Percentiles rank a stretch among this genome's conserved stretches.
Evolutionary conservation across 1,140 invertebrate species (phyloP).

Genomic region (Ceratosolen fusciceps): DNA sequence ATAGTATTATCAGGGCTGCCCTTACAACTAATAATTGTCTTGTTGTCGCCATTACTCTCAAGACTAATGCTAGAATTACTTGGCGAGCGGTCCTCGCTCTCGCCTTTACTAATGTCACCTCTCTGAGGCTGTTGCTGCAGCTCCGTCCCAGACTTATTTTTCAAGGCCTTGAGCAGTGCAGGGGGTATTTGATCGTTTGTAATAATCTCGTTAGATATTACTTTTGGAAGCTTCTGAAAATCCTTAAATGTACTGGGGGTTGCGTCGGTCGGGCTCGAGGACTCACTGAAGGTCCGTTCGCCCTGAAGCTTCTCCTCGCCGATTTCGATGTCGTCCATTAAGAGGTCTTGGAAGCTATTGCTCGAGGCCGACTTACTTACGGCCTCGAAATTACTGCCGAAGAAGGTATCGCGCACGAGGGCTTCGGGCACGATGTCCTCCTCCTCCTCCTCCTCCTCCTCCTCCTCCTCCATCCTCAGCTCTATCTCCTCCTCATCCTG

Average conservation of each 20-base stretch:
- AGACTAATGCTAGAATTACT: constrained; percentile 7
- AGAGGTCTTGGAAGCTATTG: constrained; percentile 51
- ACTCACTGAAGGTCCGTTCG: not conserved
- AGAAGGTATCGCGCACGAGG: constrained; percentile 48
- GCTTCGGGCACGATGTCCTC: constrained; percentile 59
- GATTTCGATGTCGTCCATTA: constrained; percentile 54
- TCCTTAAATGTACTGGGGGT: constrained; percentile 22
- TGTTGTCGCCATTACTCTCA: not conserved
- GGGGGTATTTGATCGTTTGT: constrained; percentile 59
- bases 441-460: constrained; percentile 48
- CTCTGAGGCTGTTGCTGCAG: constrained; percentile 1
- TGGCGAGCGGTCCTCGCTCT: not conserved
- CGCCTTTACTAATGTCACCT: not conserved
- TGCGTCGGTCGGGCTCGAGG: not conserved
- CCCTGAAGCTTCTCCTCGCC: constrained; percentile 41
- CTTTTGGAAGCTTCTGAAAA: constrained; percentile 53
- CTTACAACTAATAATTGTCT: not conserved
- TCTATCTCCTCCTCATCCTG: constrained; percentile 47
- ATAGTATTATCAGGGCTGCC: not conserved
- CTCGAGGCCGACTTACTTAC: constrained; percentile 41
- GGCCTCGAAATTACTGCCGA: constrained; percentile 1
- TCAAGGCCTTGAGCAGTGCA: constrained; percentile 54
- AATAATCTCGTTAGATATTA: constrained; percentile 64
- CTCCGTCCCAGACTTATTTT: constrained; percentile 32
- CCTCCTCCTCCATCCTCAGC: constrained; percentile 37